phyloP scores from a whole-genome alignment of 2,113 vertebrate species.

The Muscicapa adusta region DNA sequence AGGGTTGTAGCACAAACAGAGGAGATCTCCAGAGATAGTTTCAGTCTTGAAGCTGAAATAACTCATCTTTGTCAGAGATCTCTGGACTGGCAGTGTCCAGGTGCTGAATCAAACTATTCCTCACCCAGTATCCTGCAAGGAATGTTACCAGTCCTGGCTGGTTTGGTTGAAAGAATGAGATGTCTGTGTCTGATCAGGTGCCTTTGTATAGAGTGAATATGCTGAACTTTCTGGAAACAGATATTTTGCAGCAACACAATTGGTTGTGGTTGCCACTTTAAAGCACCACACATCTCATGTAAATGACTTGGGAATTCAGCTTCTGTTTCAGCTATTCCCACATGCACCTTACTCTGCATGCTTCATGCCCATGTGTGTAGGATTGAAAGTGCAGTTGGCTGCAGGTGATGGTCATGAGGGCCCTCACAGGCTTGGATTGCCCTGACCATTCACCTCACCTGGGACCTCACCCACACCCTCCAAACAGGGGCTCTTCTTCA shows the following conservation, averaged over 20 bases:
- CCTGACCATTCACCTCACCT: neutral
- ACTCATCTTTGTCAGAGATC: neutral
- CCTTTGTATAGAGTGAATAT: neutral
- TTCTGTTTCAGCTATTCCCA: neutral
- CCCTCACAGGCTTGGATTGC: neutral
- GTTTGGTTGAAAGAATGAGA: neutral
- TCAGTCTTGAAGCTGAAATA: neutral
- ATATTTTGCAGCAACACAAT: neutral
- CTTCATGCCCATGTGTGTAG: neutral
- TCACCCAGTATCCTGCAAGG: neutral
- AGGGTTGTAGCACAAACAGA: neutral
- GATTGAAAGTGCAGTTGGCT: neutral
- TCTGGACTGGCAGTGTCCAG: neutral
- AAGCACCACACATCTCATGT: rapidly evolving
- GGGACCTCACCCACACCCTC: neutral
- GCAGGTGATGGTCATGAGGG: neutral
- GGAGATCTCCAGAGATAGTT: neutral
- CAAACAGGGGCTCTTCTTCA: neutral
- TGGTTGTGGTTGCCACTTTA: neutral
- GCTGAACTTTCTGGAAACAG: neutral
- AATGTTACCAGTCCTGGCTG: neutral
- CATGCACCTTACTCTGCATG: neutral
- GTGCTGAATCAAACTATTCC: neutral
- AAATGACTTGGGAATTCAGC: neutral
- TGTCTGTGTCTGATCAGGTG: neutral